Evolutionary conservation across 2,113 vertebrate genomes (phyloP).

Genomic region (Pituophis catenifer): DNA sequence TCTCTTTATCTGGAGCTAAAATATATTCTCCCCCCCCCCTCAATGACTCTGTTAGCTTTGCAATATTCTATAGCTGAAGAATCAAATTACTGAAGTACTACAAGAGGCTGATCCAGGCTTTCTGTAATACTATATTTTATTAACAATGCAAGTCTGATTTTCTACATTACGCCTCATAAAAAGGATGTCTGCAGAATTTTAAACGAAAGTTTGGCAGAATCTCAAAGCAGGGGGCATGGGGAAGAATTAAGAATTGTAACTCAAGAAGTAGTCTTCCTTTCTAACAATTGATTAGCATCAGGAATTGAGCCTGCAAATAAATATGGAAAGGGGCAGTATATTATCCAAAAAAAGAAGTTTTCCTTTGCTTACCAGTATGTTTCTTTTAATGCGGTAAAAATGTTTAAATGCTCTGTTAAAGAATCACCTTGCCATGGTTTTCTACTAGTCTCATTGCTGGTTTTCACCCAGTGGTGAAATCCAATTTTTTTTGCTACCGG

Average conservation of each 20-base stretch:
- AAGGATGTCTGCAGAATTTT: neutral
- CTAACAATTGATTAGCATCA: constrained; percentile 33
- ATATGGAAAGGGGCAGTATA: neutral
- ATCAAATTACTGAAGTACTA: neutral
- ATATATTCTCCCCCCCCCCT: neutral
- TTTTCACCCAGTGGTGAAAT: neutral
- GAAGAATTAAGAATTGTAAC: constrained; percentile 39
- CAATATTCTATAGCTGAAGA: neutral
- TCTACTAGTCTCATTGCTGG: neutral
- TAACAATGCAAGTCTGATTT: constrained; percentile 25
- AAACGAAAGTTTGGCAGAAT: constrained; percentile 22
- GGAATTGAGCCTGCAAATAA: constrained; percentile 15
- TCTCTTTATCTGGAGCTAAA: constrained; percentile 22
- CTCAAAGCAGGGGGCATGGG: neutral
- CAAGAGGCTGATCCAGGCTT: constrained; percentile 22
- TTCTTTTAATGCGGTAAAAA: neutral
- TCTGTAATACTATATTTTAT: constrained; percentile 38
- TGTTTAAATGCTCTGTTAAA: neutral
- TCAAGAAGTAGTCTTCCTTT: neutral
- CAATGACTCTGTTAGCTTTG: neutral
- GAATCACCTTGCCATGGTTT: neutral
- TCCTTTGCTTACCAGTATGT: neutral
- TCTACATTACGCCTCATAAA: constrained; percentile 20
- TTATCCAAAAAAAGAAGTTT: neutral
- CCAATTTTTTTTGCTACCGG: no score